Base-by-base conservation (phyloP, 1,140 invertebrate species). In the Brevipalpus yothersi region DNA sequence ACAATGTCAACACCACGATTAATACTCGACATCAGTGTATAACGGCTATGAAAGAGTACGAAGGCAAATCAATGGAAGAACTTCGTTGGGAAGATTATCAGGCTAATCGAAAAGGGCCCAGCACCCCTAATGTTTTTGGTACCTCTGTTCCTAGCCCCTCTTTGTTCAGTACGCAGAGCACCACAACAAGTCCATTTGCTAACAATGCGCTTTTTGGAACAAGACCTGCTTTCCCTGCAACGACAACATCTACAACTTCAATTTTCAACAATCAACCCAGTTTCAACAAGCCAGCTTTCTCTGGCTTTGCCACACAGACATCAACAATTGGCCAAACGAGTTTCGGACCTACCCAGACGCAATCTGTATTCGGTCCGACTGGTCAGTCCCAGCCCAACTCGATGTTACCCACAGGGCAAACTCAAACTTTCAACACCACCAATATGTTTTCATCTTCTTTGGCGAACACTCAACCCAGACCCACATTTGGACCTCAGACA, bases 11-110 rank as follows among this genome's bases (percentile, higher is more conserved):
- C 1, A 79, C 80, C 64, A 88, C 75, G 60, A 89, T 97, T 62
- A 84, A 78, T 60, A 95, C 88, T 2, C 79, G 84, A 65, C 88
- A 94, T 71, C 86, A 93, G 69, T 94, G 89, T 68, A 96, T 96
- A 47, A 91, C 87, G 5, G 86, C 84, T 61, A 96, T 95, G 92
- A 93, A 95, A 74, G 90, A 96, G 68, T 96, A 96, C 72, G 90
- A 96, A 68, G 73, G 68, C 23, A 96, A 96, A 74, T 91, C 86
- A 1, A 71, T 96, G 31, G 91, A 95, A 72, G 92, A 97, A 71
- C 71, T 98, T 1, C 75, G 92, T 54, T 72, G 86, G 31, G 92
- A 97, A 72, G 93, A 98, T 75, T 97, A 97, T 72, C 69, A 77
- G 42, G 83, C 83, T 12, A 86, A 86, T 58, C 73, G 90, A 12